A percentile compares a stretch with the other conserved stretches of the same genome.
These are phyloP conservation scores for Crenuchus spilurus DNA, from an alignment of 2,797 vertebrate genomes.

Conservation along the genomic window DNA sequence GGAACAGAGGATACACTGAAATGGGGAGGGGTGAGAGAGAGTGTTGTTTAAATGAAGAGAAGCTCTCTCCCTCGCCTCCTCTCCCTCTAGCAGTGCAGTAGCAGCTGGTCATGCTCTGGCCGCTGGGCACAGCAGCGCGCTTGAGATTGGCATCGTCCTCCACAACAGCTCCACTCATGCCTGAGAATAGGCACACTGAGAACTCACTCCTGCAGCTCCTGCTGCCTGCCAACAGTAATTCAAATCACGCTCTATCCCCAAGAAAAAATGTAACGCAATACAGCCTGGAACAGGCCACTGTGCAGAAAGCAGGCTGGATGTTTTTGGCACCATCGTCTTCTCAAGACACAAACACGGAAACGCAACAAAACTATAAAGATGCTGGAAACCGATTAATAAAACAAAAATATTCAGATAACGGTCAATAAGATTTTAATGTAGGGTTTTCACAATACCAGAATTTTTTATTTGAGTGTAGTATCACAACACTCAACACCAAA, in stretches of 20 bases:
- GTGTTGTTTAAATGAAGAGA: not conserved
- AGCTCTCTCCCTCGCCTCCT: not conserved
- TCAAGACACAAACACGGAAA: conserved; percentile 20
- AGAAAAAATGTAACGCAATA: conserved; percentile 56
- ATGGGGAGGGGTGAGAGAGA: not conserved
- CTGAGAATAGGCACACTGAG: conserved; percentile 52
- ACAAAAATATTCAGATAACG: not conserved
- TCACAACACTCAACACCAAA: too few relatives aligned
- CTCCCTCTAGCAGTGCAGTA: conserved; percentile 55
- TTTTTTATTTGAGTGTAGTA: too few relatives aligned
- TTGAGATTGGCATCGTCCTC: conserved; percentile 53
- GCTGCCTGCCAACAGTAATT: conserved; percentile 59
- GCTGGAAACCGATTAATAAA: conserved; percentile 14
- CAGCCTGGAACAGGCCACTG: conserved; percentile 50
- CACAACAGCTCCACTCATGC: conserved; percentile 55
- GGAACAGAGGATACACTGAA: not conserved
- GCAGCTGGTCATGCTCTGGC: conserved; percentile 61
- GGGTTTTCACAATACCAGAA: too few relatives aligned
- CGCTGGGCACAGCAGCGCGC: conserved; percentile 54
- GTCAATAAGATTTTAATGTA: too few relatives aligned
- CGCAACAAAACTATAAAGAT: not conserved
- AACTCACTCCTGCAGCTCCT: conserved; percentile 33
- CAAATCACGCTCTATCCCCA: conserved; percentile 50
- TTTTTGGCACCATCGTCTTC: not conserved
- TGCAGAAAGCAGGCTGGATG: conserved; percentile 28